Conservation (phyloP, 2,113 vertebrate genomes). For the Pseudorectes ferrugineus region DNA sequence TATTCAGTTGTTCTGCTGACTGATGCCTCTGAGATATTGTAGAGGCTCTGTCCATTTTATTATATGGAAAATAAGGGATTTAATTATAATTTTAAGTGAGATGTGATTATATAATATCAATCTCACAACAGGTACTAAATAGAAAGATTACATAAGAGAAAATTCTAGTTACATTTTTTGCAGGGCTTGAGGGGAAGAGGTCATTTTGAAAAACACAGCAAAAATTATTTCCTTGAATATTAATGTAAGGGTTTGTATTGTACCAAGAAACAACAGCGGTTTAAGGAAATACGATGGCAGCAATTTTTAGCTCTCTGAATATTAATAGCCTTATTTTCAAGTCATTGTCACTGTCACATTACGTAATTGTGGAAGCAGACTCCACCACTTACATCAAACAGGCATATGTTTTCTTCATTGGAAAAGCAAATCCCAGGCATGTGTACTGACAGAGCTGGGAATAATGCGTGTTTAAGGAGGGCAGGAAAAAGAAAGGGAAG, state of each 20-base stretch:
- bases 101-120: background rate
- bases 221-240: background rate
- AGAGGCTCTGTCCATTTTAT: background rate
- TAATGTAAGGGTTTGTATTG: background rate
- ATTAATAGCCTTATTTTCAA: conserved; percentile 24
- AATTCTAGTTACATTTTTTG: background rate
- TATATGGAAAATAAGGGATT: background rate
- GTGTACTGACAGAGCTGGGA: background rate
- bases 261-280: background rate
- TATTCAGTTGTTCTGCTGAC: background rate
- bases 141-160: background rate
- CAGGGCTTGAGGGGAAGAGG: accelerated
- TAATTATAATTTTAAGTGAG: background rate
- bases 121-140: background rate
- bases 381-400: background rate
- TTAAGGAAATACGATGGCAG: background rate
- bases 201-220: background rate
- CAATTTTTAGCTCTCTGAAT: conserved; percentile 33
- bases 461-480: background rate
- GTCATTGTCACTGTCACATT: background rate
- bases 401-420: background rate
- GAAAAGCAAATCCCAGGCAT: background rate
- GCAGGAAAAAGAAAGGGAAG: background rate
- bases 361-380: background rate
- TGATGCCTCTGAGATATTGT: background rate